phyloP scores from a whole-genome alignment of 2,797 vertebrate genomes.

The Spea hammondii region DNA sequence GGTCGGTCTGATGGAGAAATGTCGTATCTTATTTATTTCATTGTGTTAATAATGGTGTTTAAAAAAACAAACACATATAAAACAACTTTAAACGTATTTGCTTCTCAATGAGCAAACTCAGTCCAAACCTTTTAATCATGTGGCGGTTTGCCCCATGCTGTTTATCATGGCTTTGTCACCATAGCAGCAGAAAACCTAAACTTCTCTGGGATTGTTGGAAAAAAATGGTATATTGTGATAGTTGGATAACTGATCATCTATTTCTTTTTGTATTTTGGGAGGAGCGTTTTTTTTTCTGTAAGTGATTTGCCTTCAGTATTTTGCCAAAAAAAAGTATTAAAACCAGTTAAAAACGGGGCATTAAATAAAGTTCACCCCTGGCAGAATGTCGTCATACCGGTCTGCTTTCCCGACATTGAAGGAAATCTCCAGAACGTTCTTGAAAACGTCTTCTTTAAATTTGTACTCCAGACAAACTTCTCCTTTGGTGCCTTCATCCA shows the following conservation, averaged over 20 bases:
- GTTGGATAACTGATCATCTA: too few species aligned
- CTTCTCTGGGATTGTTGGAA: too few species aligned
- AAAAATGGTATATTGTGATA: too few species aligned
- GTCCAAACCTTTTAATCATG: too few species aligned
- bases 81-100: background rate
- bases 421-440: conserved; percentile 65
- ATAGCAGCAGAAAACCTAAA: too few species aligned
- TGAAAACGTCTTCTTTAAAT: conserved; percentile 63
- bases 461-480: conserved; percentile 67
- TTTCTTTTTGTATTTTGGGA: too few species aligned
- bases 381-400: background rate
- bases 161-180: too few species aligned
- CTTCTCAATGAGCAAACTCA: background rate
- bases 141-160: too few species aligned
- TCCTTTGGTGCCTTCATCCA: conserved; percentile 55
- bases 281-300: too few species aligned
- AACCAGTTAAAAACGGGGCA: too few species aligned
- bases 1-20: conserved; percentile 59
- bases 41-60: background rate
- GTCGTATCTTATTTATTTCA: background rate
- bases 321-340: too few species aligned
- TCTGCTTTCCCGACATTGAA: conserved; percentile 60
- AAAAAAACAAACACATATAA: background rate
- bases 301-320: too few species aligned
- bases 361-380: background rate